Evolutionary conservation across 2,797 vertebrate genomes (phyloP), one percentile per base, ranked within the genome.

Genomic region (Lycodopsis pacificus): DNA sequence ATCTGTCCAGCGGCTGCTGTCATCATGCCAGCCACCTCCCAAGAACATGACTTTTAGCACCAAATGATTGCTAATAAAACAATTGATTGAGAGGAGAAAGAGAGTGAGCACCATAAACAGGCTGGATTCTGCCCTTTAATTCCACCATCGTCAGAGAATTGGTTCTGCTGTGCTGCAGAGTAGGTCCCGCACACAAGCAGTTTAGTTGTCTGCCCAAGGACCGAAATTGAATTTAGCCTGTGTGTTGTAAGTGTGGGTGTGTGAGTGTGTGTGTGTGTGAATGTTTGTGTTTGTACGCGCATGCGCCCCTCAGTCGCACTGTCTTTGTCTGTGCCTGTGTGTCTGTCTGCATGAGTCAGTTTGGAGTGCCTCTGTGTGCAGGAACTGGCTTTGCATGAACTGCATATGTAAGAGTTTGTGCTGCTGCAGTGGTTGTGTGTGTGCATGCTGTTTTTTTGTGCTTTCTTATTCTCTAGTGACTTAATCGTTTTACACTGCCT

Each of bases 21-120:
- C 86, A 89, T 83, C 87, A 64, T 80, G 71, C 74, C 57, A 67
- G 75, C 84, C 86, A 70, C 88, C 86, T 86, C 75, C 86, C 73
- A 84, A 84, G 80, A 86, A 81, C 87, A 87, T 86, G 91, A 94
- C 93, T 93, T 95, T 94, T 92, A 94, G 92, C 91, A 92, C 90
- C 91, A 85, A 95, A 95, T 95, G 92, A 96, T 95, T 94, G 95
- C 94, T 93, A 95, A 94, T 96, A 95, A 96, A 96, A 94, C 91
- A 88, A 95, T 94, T 95, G 94, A 95, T 95, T 95, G 94, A 95
- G 94, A 94, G 92, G 88, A 92, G 90, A 87, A 87, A 89, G 81
- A 90, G 89, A 91, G 91, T 92, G 92, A 88, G 91, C 90, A 90
- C 93, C 91, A 94, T 95, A 95, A 95, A 94, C 92, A 89, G 93